phyloP scores from a whole-genome alignment of 2,797 vertebrate genomes.

The Antennarius maculatus region DNA sequence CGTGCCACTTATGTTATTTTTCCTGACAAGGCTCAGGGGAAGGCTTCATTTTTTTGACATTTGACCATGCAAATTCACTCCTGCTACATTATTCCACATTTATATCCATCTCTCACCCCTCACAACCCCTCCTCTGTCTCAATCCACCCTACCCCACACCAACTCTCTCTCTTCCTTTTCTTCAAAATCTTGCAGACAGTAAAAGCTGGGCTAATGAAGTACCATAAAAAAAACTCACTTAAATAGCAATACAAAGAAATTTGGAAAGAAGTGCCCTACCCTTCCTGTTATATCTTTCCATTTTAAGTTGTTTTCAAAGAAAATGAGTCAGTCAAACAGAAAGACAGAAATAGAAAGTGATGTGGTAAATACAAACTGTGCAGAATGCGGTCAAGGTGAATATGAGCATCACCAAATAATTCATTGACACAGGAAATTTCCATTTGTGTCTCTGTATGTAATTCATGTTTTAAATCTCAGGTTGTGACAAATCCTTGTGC shows the following conservation, averaged over 20 bases:
- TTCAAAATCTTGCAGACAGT: conserved; percentile 80
- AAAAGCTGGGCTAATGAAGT: conserved; percentile 90
- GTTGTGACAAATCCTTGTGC: conserved; percentile 39
- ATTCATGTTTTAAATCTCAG: conserved; percentile 38
- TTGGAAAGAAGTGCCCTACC: conserved; percentile 79
- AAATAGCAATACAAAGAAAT: conserved; percentile 88
- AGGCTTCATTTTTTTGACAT: conserved; percentile 99
- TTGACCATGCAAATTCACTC: conserved; percentile 99
- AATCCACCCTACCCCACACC: conserved; percentile 50
- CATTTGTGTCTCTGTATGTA: conserved; percentile 60
- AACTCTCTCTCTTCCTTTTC: conserved; percentile 22
- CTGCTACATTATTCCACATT: conserved; percentile 99
- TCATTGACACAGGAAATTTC: conserved; percentile 63
- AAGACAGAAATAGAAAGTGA: conserved; percentile 50
- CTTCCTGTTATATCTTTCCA: conserved; percentile 31
- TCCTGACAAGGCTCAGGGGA: conserved; percentile 97
- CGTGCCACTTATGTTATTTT: conserved; percentile 95
- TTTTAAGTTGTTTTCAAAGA: conserved; percentile 73
- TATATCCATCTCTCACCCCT: conserved; percentile 84
- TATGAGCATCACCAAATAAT: conserved; percentile 65
- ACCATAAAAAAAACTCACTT: conserved; percentile 76
- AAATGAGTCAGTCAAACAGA: conserved; percentile 55
- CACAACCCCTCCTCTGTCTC: conserved; percentile 55
- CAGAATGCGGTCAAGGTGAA: conserved; percentile 39
- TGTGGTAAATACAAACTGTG: conserved; percentile 46